Percentiles rank a stretch among this genome's conserved stretches.
phyloP scores from a whole-genome alignment of 2,888 invertebrate genomes.

The Acanthoscelides obtectus region DNA sequence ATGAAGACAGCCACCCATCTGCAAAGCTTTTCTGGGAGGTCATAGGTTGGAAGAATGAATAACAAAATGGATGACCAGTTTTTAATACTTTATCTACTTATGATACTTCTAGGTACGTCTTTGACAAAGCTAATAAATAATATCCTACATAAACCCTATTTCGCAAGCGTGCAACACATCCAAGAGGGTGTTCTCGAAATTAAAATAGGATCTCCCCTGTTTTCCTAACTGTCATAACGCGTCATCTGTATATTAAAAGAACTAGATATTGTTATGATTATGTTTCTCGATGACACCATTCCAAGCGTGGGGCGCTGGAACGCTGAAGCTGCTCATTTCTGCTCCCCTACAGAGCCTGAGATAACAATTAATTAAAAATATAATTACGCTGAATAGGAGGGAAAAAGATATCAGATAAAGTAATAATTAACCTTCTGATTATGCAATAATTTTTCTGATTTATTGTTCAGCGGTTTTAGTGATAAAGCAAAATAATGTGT shows the following conservation, averaged over 20 bases:
- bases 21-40: too few relatives aligned
- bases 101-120: too few relatives aligned
- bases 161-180: neutral
- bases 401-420: neutral
- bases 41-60: too few relatives aligned
- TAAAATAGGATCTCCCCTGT: slow-evolving; percentile 2
- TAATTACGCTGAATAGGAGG: neutral
- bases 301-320: neutral
- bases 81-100: too few relatives aligned
- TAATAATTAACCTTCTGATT: neutral
- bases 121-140: neutral
- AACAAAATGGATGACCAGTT: too few relatives aligned
- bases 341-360: neutral
- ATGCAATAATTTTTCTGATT: neutral
- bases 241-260: slow-evolving; percentile 22
- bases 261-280: slow-evolving; percentile 21
- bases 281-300: slow-evolving; percentile 10
- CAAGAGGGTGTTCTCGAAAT: neutral
- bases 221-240: slow-evolving; percentile 15
- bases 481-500: neutral
- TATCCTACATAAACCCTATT: neutral
- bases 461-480: neutral
- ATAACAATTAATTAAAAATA: slow-evolving; percentile 4
- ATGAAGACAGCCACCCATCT: too few relatives aligned
- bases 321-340: neutral